Conservation (phyloP, 2,113 vertebrate species). For the Charina bottae region DNA sequence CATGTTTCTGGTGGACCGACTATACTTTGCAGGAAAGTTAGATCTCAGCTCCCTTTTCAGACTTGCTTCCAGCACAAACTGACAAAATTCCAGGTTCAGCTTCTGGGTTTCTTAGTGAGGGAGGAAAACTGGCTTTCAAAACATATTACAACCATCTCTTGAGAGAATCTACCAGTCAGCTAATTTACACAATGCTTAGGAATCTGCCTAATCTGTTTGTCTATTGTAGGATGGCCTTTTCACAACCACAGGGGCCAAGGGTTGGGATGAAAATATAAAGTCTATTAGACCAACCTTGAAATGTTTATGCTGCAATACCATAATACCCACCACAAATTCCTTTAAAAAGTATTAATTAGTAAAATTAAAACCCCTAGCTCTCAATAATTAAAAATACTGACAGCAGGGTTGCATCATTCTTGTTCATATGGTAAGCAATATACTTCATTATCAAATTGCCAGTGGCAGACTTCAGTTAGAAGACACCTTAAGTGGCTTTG, state of each 20-base stretch:
- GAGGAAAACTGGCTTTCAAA: background rate
- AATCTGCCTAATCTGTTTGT: background rate
- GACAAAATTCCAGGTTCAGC: background rate
- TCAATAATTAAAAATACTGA: background rate
- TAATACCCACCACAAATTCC: background rate
- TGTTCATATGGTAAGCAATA: background rate
- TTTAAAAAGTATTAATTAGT: background rate
- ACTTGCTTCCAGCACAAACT: background rate
- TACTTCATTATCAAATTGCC: background rate
- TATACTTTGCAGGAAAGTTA: too few relatives aligned
- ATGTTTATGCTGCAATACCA: background rate
- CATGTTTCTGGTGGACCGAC: background rate
- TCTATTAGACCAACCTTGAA: background rate
- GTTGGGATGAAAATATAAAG: background rate
- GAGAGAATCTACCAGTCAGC: background rate
- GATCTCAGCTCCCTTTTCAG: background rate
- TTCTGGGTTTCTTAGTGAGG: background rate
- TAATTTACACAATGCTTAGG: background rate
- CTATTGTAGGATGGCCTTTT: background rate
- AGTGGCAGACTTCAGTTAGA: background rate
- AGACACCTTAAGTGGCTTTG: background rate
- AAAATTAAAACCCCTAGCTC: background rate
- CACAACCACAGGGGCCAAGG: background rate
- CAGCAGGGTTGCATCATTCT: background rate
- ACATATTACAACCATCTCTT: background rate